A percentile compares a stretch with the other conserved stretches of the same genome.
Evolutionary conservation across 2,797 vertebrate genomes (phyloP).

Genomic region (Catamblyrhynchus diadema): DNA sequence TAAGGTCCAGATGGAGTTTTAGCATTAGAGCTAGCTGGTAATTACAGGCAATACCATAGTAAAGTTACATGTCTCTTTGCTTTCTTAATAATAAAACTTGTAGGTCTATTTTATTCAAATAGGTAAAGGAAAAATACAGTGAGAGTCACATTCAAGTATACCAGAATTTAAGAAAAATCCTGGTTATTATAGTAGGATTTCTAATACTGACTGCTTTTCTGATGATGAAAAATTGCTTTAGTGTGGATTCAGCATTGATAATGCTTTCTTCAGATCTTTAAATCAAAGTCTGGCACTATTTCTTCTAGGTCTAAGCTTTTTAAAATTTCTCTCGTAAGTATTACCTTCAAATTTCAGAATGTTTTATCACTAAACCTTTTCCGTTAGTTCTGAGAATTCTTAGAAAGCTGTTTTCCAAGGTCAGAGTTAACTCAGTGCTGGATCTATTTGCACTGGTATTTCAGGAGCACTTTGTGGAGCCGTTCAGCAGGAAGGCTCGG

Average conservation of each 20-base stretch:
- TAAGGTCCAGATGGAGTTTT: neutral
- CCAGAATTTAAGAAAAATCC: neutral
- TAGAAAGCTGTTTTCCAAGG: neutral
- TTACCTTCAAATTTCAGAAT: neutral
- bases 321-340: neutral
- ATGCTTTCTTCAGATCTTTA: neutral
- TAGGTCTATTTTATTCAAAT: neutral
- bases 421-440: neutral
- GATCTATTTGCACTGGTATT: neutral
- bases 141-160: neutral
- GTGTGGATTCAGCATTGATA: neutral
- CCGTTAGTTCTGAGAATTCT: neutral
- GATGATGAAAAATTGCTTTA: neutral
- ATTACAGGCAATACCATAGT: neutral
- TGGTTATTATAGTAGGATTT: neutral
- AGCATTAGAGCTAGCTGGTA: neutral
- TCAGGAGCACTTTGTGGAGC: conserved; percentile 93
- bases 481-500: conserved; percentile 87
- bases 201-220: neutral
- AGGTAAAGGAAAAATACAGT: neutral
- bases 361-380: neutral
- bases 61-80: neutral
- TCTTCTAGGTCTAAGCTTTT: neutral
- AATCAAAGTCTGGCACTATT: neutral
- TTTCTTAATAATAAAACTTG: neutral